Percentiles rank a stretch among this genome's conserved stretches.
Conservation (phyloP, 2,113 vertebrate species). For the Boleophthalmus pectinirostris region DNA sequence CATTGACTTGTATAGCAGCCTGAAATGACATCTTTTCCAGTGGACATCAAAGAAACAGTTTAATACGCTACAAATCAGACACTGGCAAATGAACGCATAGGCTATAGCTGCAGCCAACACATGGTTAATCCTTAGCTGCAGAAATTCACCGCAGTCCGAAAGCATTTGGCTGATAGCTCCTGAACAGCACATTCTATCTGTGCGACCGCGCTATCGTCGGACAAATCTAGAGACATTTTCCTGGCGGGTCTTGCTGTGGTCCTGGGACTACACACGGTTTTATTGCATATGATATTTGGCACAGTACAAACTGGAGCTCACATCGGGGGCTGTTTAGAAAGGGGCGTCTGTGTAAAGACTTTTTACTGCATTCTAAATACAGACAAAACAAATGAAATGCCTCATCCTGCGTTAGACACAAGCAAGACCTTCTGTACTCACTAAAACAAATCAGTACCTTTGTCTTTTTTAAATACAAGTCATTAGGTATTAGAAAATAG, state of each 20-base stretch:
- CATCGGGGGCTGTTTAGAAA: conserved; percentile 81
- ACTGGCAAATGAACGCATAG: conserved; percentile 61
- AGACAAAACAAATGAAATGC: conserved; percentile 78
- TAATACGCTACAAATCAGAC: conserved; percentile 64
- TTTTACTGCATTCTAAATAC: conserved; percentile 79
- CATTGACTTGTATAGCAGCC: conserved; percentile 59
- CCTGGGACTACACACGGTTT: conserved; percentile 69
- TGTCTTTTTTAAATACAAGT: conserved; percentile 87
- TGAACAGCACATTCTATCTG: conserved; percentile 77
- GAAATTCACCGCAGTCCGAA: conserved; percentile 85
- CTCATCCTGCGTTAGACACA: conserved; percentile 65
- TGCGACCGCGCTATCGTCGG: conserved; percentile 64
- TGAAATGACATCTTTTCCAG: conserved; percentile 58
- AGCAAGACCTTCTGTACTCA: conserved; percentile 67
- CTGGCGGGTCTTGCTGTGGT: conserved; percentile 50
- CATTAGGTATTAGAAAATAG: conserved; percentile 92
- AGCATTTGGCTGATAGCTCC: conserved; percentile 80
- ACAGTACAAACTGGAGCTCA: conserved; percentile 84
- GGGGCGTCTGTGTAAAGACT: conserved; percentile 78
- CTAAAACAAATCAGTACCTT: conserved; percentile 71
- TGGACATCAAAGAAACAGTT: conserved; percentile 64
- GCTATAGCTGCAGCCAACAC: conserved; percentile 61
- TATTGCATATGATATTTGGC: conserved; percentile 90
- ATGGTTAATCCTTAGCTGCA: conserved; percentile 84
- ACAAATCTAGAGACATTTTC: conserved; percentile 60